Conservation (phyloP, 2,113 vertebrate genomes). For the Aptenodytes forsteri region DNA sequence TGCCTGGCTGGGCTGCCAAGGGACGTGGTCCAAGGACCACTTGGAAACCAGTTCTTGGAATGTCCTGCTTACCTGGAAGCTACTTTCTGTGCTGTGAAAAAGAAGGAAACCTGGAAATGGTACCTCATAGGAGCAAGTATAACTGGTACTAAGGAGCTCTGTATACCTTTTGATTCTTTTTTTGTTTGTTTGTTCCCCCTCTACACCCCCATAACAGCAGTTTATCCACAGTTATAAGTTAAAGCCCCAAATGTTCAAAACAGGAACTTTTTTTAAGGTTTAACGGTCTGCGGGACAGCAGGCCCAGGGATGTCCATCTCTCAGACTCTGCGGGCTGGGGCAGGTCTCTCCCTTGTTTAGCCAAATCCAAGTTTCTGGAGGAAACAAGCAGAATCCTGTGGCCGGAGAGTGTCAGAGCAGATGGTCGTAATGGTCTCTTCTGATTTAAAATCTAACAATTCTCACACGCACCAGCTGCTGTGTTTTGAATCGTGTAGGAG, state of each 20-base stretch:
- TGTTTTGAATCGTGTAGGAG: constrained; percentile 14
- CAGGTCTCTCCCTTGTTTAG: background rate
- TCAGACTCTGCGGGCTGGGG: background rate
- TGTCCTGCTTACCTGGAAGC: background rate
- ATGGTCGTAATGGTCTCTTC: background rate
- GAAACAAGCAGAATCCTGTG: background rate
- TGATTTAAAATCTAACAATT: background rate
- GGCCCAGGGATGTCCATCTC: background rate
- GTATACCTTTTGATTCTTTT: background rate
- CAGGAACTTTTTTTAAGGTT: background rate
- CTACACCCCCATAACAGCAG: background rate
- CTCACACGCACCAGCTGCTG: constrained; percentile 38
- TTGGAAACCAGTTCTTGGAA: background rate
- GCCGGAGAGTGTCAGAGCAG: background rate
- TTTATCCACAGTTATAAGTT: background rate
- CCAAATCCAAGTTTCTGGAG: background rate
- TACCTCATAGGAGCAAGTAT: background rate
- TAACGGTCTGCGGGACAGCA: background rate
- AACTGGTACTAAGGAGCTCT: background rate
- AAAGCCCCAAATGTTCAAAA: background rate
- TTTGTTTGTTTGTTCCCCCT: background rate
- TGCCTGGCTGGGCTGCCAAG: background rate
- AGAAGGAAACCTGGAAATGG: background rate
- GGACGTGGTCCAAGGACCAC: background rate
- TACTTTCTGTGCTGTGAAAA: background rate